phyloP scores from a whole-genome alignment of 2,888 invertebrate species.

The Cosmia pyralina region DNA sequence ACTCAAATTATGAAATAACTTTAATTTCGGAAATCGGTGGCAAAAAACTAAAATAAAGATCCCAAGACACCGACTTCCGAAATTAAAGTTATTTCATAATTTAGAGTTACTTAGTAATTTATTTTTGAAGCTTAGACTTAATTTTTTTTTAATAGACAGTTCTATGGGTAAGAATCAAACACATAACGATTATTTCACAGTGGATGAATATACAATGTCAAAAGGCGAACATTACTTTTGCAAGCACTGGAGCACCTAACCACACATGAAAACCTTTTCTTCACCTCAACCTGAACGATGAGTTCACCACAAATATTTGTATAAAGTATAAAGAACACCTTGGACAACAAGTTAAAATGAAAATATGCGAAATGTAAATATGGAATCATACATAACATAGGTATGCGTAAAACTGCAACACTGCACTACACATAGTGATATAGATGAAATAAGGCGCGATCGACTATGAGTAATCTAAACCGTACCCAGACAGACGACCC shows the following conservation, averaged over 20 bases:
- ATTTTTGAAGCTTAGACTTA: no score
- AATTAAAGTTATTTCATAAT: no score
- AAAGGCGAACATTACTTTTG: conserved; percentile 8
- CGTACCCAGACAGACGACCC: conserved; percentile 66
- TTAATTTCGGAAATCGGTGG: no score
- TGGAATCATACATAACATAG: conserved; percentile 19
- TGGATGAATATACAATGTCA: not conserved
- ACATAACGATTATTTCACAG: no score
- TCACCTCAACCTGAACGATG: conserved; percentile 42
- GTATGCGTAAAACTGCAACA: conserved; percentile 35
- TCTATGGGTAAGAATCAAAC: no score
- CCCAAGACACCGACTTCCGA: no score
- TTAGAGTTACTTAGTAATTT: no score
- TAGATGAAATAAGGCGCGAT: conserved; percentile 56
- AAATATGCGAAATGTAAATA: conserved; percentile 51
- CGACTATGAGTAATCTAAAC: conserved; percentile 71
- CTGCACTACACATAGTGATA: conserved; percentile 29
- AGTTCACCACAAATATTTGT: conserved; percentile 53
- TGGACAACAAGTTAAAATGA: conserved; percentile 41
- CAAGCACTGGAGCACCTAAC: conserved; percentile 14
- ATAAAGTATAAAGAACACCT: conserved; percentile 43
- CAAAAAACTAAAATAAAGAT: no score
- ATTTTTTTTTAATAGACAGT: no score
- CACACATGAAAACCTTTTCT: conserved; percentile 19
- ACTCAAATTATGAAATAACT: no score